Evolutionary conservation across 2,797 vertebrate genomes (phyloP).

Genomic region (Coracias cyanogaster): DNA sequence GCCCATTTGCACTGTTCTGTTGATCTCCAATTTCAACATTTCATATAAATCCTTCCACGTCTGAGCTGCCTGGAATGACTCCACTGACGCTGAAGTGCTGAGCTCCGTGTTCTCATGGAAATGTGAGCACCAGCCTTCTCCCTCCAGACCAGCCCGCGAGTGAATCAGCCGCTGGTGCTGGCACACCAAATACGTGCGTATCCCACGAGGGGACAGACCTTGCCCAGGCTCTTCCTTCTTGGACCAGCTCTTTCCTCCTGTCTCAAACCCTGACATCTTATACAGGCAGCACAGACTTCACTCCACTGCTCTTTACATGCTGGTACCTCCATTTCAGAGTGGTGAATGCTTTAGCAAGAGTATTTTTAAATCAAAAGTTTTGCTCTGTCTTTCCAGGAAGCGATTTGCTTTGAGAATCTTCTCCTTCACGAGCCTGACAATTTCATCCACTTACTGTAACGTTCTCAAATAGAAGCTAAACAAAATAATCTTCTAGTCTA

Average conservation of each 20-base stretch:
- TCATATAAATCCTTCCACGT: background rate
- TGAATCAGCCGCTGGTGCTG: background rate
- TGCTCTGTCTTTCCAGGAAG: background rate
- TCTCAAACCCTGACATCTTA: background rate
- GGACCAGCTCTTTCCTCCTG: background rate
- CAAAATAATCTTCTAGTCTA: conserved; percentile 56
- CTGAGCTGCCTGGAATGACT: background rate
- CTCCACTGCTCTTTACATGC: accelerated
- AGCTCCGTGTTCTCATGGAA: background rate
- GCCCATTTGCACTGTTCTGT: background rate
- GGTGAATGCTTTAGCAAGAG: background rate
- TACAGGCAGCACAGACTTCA: accelerated
- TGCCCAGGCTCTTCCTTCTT: background rate
- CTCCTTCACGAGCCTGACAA: background rate
- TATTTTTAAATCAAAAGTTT: background rate
- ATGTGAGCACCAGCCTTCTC: background rate
- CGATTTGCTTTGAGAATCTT: conserved; percentile 13
- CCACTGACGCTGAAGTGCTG: background rate
- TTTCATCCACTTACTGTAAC: conserved; percentile 52
- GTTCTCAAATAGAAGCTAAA: conserved; percentile 48
- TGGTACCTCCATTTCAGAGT: background rate
- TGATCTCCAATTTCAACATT: background rate
- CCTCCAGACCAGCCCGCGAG: background rate
- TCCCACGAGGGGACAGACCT: background rate
- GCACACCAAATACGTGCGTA: background rate